Percentiles rank a stretch among this genome's conserved stretches.
phyloP scores from a whole-genome alignment of 1,140 invertebrate genomes.

The Tetranychus urticae region DNA sequence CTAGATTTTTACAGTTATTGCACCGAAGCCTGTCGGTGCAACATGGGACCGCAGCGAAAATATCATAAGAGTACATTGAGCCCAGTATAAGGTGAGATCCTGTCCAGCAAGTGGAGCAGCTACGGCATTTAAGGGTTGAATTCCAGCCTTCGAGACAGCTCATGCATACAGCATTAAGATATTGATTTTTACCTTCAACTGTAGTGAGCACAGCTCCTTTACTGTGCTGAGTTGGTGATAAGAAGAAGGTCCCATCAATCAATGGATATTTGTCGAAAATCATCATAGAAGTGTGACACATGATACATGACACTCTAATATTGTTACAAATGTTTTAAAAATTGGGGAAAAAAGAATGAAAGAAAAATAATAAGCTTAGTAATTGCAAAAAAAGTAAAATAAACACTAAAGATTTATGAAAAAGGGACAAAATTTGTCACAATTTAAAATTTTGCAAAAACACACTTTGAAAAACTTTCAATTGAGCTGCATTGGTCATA shows the following conservation, averaged over 20 bases:
- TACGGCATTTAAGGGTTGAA: conserved; percentile 42
- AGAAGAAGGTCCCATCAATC: conserved; percentile 88
- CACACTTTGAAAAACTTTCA: no score
- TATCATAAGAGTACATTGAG: conserved; percentile 92
- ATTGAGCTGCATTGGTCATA: no score
- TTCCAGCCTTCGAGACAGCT: conserved; percentile 54
- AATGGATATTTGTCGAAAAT: conserved; percentile 91
- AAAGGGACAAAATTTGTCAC: no score
- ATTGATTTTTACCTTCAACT: conserved; percentile 42
- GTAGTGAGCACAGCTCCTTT: conserved; percentile 62
- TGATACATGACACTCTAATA: conserved; percentile 45
- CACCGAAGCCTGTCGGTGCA: conserved; percentile 77
- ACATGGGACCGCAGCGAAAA: conserved; percentile 86
- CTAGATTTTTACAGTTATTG: conserved; percentile 59
- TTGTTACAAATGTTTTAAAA: no score
- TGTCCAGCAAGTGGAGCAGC: conserved; percentile 67
- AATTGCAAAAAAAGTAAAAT: no score
- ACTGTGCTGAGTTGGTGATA: conserved; percentile 68
- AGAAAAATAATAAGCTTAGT: no score
- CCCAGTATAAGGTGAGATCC: conserved; percentile 74
- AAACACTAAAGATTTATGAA: no score
- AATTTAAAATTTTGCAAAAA: no score
- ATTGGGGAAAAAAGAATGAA: no score
- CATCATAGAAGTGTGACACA: conserved; percentile 62
- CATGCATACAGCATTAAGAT: conserved; percentile 79